Evolutionary conservation across 2,797 vertebrate species (phyloP).

Genomic region (Melanotaenia pygmaea): DNA sequence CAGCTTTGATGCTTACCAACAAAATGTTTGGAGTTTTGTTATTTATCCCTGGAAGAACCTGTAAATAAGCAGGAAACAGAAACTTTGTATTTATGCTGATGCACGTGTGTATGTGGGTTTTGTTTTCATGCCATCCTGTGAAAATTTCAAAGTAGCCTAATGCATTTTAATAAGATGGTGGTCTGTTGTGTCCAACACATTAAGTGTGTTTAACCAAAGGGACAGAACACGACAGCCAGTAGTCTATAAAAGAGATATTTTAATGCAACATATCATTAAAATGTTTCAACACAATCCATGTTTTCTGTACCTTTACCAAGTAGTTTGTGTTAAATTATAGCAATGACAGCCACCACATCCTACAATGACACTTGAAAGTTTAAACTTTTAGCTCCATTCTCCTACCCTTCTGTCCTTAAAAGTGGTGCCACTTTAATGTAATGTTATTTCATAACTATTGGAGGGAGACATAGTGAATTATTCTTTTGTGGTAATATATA

Average conservation of each 20-base stretch:
- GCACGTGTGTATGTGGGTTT: neutral
- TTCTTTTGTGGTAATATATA: neutral
- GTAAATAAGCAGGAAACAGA: neutral
- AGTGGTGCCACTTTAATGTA: too few relatives aligned
- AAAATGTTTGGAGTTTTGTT: too few relatives aligned
- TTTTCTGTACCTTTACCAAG: neutral
- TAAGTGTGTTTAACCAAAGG: too few relatives aligned
- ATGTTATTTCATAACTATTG: too few relatives aligned
- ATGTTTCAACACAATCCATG: neutral
- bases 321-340: neutral
- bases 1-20: too few relatives aligned
- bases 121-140: neutral
- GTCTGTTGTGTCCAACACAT: too few relatives aligned
- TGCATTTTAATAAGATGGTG: too few relatives aligned
- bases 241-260: neutral
- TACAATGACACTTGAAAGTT: neutral
- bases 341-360: too few relatives aligned
- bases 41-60: neutral
- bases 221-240: too few relatives aligned
- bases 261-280: neutral
- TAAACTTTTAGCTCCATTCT: neutral
- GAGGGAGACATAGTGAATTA: too few relatives aligned
- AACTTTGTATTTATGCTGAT: neutral
- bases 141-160: too few relatives aligned
- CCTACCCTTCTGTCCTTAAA: too few relatives aligned